Evolutionary conservation across 2,113 vertebrate genomes (phyloP).

Genomic region (Cervus canadensis): DNA sequence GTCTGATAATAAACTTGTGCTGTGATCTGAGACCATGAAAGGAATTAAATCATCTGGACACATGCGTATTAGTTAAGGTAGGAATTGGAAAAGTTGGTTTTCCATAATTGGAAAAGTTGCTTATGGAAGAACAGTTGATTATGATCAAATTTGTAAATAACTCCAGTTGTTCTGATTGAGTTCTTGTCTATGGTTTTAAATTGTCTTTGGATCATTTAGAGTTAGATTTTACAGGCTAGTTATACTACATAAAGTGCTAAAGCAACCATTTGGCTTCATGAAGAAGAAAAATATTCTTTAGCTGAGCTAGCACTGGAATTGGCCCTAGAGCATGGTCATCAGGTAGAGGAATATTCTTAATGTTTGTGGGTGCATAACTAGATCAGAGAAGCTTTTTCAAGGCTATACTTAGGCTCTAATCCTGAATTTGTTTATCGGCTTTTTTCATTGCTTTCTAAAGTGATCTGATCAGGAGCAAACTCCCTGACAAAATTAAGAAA

Average conservation of each 20-base stretch:
- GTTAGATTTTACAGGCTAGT: constrained; percentile 18
- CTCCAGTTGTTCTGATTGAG: not conserved
- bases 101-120: not conserved
- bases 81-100: constrained; percentile 2
- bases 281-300: not conserved
- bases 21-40: constrained; percentile 3
- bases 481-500: constrained; percentile 25
- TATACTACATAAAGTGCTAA: not conserved
- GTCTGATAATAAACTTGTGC: not conserved
- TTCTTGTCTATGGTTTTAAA: constrained; percentile 7
- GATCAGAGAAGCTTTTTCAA: not conserved
- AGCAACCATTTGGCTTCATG: not conserved
- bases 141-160: not conserved
- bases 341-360: not conserved
- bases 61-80: not conserved
- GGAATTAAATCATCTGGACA: not conserved
- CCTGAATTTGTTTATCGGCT: not conserved
- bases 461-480: not conserved
- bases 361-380: not conserved
- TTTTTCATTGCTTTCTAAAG: constrained; percentile 22
- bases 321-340: not conserved
- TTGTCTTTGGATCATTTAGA: not conserved
- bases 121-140: not conserved
- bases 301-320: not conserved
- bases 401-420: not conserved